Evolutionary conservation across 2,113 vertebrate genomes (phyloP).

Genomic region (Trinectes maculatus): DNA sequence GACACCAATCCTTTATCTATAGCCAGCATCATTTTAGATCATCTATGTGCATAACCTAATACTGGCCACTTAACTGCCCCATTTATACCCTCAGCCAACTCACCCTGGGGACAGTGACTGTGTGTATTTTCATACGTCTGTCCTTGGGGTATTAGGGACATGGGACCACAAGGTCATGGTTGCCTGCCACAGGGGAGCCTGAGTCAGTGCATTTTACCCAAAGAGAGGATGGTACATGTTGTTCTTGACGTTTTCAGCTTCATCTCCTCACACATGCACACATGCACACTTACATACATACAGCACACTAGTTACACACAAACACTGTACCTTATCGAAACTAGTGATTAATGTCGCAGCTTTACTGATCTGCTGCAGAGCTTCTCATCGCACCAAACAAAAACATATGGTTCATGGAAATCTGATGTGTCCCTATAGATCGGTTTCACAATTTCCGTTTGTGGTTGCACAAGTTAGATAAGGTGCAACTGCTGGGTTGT

Average conservation of each 20-base stretch:
- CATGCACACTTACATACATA: not conserved
- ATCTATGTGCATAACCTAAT: conserved; percentile 34
- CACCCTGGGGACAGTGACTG: conserved; percentile 23
- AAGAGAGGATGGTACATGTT: conserved; percentile 23
- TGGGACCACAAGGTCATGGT: conserved; percentile 57
- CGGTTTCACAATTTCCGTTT: conserved; percentile 1
- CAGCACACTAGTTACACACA: not conserved
- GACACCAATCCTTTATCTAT: conserved; percentile 31
- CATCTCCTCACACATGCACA: not conserved
- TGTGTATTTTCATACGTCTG: conserved; percentile 54
- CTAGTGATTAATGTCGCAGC: too few species aligned
- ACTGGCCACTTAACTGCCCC: conserved; percentile 23
- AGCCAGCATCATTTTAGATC: conserved; percentile 24
- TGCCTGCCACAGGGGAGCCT: conserved; percentile 44
- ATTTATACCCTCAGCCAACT: conserved; percentile 39
- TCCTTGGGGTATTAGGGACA: conserved; percentile 32
- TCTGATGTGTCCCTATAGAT: not conserved
- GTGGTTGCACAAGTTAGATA: conserved; percentile 13
- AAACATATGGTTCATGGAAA: conserved; percentile 8
- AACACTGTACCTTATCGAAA: not conserved
- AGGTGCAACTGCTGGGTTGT: not conserved
- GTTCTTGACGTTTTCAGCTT: conserved; percentile 22
- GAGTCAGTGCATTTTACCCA: conserved; percentile 42
- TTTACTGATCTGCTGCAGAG: too few species aligned
- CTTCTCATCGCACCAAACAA: not conserved